Conservation (phyloP, 2,113 vertebrate species). For the Entelurus aequoreus region DNA sequence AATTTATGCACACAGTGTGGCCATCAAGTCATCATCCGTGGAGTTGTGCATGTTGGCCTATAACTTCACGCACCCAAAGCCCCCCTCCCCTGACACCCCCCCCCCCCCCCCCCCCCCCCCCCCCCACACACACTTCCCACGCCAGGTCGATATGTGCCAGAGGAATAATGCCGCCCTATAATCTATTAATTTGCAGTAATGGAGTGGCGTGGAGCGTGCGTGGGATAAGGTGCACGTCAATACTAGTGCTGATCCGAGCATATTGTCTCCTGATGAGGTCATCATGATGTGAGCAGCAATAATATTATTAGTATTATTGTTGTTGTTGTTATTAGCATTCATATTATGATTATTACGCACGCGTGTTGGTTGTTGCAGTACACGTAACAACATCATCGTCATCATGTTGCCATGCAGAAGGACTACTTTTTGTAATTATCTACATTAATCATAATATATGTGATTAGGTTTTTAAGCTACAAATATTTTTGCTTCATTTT, state of each 20-base stretch:
- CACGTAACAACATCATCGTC: too few species aligned
- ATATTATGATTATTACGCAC: too few species aligned
- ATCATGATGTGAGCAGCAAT: constrained; percentile 32
- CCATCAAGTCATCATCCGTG: constrained; percentile 81
- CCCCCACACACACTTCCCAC: too few species aligned
- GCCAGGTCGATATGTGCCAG: constrained; percentile 84
- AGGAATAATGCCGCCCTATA: constrained; percentile 80
- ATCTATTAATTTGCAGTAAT: constrained; percentile 92
- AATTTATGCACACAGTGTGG: constrained; percentile 71
- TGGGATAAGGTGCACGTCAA: constrained; percentile 73
- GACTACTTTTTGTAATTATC: too few species aligned
- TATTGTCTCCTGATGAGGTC: constrained; percentile 66
- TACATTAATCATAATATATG: too few species aligned
- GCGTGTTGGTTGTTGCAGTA: neutral
- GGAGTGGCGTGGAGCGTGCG: constrained; percentile 79
- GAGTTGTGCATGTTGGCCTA: constrained; percentile 79
- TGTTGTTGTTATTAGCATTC: neutral
- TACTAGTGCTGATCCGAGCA: constrained; percentile 75
- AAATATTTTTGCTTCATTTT: too few species aligned
- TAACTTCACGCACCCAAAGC: constrained; percentile 85
- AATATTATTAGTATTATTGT: neutral
- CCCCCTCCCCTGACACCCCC: too few species aligned
- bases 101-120: constrained; percentile 32
- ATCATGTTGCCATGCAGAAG: too few species aligned
- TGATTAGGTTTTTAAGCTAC: too few species aligned